A percentile compares a stretch with the other conserved stretches of the same genome.
Conservation (phyloP, 2,888 invertebrate species). For the Parnassius smintheus region DNA sequence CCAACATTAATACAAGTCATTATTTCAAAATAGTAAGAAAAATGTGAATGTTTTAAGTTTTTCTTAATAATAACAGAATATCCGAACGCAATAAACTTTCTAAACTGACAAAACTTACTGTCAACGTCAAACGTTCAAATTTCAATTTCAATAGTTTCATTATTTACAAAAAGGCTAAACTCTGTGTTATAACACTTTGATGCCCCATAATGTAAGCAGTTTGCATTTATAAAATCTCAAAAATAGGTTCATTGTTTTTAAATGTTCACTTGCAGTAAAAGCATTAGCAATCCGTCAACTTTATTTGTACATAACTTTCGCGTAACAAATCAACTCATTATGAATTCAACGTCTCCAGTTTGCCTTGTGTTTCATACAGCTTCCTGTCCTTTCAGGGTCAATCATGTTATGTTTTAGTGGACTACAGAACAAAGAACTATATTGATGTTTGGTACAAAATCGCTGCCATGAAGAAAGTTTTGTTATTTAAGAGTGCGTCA, state of each 20-base stretch:
- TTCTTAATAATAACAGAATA: neutral
- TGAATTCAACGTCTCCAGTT: constrained; percentile 37
- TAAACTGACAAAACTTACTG: constrained; percentile 11
- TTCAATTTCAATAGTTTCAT: neutral
- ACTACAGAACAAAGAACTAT: constrained; percentile 32
- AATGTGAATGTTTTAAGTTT: too few species aligned
- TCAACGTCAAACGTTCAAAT: neutral
- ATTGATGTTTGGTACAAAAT: constrained; percentile 28
- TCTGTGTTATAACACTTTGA: neutral
- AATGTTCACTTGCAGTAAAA: too few species aligned
- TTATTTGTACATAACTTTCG: constrained; percentile 19
- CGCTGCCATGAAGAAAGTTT: constrained; percentile 61
- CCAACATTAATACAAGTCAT: too few species aligned
- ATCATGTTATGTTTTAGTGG: constrained; percentile 36
- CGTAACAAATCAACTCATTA: constrained; percentile 25
- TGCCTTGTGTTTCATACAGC: constrained; percentile 32
- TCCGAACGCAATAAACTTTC: constrained; percentile 19
- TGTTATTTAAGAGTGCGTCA: constrained; percentile 65
- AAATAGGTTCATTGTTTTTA: neutral
- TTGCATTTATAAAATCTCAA: neutral
- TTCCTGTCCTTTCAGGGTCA: constrained; percentile 57
- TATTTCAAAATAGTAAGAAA: too few species aligned
- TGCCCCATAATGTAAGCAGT: constrained; percentile 3
- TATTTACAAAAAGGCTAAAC: too few species aligned
- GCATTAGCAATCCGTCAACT: neutral